Evolutionary conservation across 2,888 invertebrate species (phyloP).

Genomic region (Acholoe squamosa): DNA sequence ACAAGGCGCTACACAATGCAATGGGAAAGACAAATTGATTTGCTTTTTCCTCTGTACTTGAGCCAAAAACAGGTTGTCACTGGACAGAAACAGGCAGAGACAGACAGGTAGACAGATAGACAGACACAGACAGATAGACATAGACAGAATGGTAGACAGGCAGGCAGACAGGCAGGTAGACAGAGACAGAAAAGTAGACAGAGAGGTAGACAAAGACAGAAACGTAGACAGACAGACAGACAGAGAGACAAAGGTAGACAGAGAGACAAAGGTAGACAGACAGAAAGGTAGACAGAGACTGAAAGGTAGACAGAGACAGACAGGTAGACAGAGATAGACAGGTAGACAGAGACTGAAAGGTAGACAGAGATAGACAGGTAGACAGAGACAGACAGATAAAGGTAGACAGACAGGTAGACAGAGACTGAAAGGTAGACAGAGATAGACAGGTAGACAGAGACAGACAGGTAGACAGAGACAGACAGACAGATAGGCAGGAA

Average conservation of each 20-base stretch:
- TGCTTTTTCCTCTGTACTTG: no score
- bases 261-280: neutral
- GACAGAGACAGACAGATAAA: neutral
- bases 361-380: no score
- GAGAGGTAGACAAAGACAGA: neutral
- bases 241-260: neutral
- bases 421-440: no score
- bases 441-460: no score
- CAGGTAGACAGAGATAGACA: neutral
- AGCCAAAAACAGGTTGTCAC: no score
- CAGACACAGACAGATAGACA: neutral
- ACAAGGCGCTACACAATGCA: no score
- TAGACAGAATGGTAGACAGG: neutral
- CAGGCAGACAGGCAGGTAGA: neutral
- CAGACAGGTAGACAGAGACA: neutral
- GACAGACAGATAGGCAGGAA: neutral
- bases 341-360: no score
- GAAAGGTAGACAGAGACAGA: neutral
- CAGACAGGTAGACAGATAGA: no score
- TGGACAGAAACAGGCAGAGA: no score
- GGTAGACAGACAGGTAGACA: neutral
- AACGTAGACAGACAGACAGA: neutral
- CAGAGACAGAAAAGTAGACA: no score
- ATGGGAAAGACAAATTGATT: no score
- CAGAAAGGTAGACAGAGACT: neutral